These are phyloP conservation scores for Asobara japonica DNA, from an alignment of 1,140 invertebrate species.

Conservation along the genomic window DNA sequence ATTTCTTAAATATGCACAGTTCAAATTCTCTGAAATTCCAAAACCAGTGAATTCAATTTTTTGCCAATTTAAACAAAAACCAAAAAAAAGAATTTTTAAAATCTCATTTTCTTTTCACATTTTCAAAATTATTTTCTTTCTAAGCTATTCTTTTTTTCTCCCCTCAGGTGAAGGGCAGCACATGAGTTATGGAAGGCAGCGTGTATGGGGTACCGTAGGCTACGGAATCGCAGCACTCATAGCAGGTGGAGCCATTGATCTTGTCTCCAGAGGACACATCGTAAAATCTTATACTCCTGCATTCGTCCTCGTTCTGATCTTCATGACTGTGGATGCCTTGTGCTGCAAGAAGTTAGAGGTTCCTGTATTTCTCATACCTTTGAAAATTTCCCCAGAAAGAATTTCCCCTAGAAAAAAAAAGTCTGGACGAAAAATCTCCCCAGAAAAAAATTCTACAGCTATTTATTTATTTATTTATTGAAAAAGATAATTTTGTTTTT, in stretches of 20 bases:
- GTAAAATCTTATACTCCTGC: conserved; percentile 77
- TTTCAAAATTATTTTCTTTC: not conserved
- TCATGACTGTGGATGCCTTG: conserved; percentile 72
- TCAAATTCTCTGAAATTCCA: not conserved
- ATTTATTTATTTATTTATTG: not conserved
- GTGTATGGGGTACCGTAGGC: conserved; percentile 82
- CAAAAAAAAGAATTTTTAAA: too few species aligned
- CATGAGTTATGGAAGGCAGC: conserved; percentile 78
- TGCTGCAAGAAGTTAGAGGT: conserved; percentile 73
- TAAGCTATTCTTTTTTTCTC: not conserved
- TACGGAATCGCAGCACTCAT: conserved; percentile 77
- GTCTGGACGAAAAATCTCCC: too few species aligned
- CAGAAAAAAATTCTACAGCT: conserved; percentile 1
- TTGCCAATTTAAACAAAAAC: too few species aligned
- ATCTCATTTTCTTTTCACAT: not conserved
- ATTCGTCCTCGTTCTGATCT: conserved; percentile 72
- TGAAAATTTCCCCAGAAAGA: too few species aligned
- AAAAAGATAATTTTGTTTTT: too few species aligned
- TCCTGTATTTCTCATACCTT: conserved; percentile 36
- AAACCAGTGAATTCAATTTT: too few species aligned
- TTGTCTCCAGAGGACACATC: conserved; percentile 64
- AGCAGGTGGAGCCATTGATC: conserved; percentile 73
- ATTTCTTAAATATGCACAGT: not conserved
- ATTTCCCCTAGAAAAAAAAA: too few species aligned
- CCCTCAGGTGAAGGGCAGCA: conserved; percentile 68